phyloP scores from a whole-genome alignment of 2,797 vertebrate genomes.

The Phaenicophaeus curvirostris region DNA sequence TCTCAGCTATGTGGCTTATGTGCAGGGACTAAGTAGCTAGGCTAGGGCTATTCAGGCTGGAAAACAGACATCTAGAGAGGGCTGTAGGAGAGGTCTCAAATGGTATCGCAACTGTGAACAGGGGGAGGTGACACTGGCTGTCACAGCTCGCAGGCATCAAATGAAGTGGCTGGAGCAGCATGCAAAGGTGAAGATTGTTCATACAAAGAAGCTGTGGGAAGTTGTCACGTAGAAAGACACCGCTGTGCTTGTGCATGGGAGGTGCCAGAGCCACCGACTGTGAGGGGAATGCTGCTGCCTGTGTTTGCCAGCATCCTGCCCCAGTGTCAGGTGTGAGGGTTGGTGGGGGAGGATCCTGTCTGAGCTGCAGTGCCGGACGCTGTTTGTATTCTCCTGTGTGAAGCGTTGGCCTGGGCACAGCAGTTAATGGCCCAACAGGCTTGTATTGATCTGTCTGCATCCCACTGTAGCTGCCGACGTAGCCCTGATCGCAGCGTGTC shows the following conservation, averaged over 20 bases:
- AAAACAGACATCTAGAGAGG: neutral
- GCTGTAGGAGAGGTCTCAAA: neutral
- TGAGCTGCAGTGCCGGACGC: neutral
- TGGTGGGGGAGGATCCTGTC: neutral
- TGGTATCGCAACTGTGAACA: neutral
- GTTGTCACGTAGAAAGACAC: neutral
- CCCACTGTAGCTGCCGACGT: rapidly evolving
- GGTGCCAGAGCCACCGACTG: rapidly evolving
- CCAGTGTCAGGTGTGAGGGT: neutral
- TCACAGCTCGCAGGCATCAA: neutral
- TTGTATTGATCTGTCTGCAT: neutral
- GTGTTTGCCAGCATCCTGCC: neutral
- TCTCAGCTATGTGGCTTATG: neutral
- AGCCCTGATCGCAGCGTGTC: neutral
- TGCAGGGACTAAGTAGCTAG: neutral
- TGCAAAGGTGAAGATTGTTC: neutral
- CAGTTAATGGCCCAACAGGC: neutral
- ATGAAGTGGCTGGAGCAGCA: neutral
- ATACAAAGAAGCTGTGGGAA: neutral
- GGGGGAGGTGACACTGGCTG: neutral
- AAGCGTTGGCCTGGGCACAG: neutral
- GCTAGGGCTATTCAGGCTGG: neutral
- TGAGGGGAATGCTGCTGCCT: rapidly evolving
- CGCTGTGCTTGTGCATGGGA: neutral
- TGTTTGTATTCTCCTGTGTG: neutral